Evolutionary conservation across 2,888 invertebrate species (phyloP).

Genomic region (Gnatocerus cornutus): DNA sequence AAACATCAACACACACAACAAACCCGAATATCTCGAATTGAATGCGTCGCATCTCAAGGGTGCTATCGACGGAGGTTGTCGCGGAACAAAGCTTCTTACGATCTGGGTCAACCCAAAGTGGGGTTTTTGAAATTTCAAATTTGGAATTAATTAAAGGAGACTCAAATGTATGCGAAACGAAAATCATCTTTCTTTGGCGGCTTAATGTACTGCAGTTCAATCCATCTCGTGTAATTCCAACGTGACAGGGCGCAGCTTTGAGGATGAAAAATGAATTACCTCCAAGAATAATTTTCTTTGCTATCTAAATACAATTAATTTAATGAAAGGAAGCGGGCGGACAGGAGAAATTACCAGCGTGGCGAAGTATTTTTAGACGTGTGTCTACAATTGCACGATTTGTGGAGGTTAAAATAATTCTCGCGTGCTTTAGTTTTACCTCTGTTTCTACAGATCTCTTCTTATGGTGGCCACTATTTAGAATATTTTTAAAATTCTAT

Average conservation of each 20-base stretch:
- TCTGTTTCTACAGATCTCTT: too few relatives aligned
- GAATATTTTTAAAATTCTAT: too few relatives aligned
- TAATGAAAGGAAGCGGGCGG: conserved; percentile 27
- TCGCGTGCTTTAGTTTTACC: too few relatives aligned
- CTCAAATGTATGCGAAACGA: conserved; percentile 6
- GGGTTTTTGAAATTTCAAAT: background rate
- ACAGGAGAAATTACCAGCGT: too few relatives aligned
- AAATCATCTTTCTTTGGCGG: conserved; percentile 33
- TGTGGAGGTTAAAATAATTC: too few relatives aligned
- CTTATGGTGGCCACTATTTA: too few relatives aligned
- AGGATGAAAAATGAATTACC: conserved; percentile 46
- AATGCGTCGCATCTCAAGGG: conserved; percentile 55
- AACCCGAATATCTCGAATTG: conserved; percentile 52
- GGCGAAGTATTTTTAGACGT: too few relatives aligned
- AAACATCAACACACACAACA: conserved; percentile 53
- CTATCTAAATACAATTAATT: conserved; percentile 48
- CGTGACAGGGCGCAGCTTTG: conserved; percentile 36
- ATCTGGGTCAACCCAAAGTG: conserved; percentile 40
- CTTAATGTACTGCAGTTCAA: conserved; percentile 38
- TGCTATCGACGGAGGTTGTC: conserved; percentile 56
- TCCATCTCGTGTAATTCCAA: conserved; percentile 35
- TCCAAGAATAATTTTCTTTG: conserved; percentile 39
- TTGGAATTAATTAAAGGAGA: conserved; percentile 8
- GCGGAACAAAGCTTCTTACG: conserved; percentile 50
- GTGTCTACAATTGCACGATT: too few relatives aligned